Base-by-base conservation (phyloP, 2,888 invertebrate species). In the Galerucella calmariensis region DNA sequence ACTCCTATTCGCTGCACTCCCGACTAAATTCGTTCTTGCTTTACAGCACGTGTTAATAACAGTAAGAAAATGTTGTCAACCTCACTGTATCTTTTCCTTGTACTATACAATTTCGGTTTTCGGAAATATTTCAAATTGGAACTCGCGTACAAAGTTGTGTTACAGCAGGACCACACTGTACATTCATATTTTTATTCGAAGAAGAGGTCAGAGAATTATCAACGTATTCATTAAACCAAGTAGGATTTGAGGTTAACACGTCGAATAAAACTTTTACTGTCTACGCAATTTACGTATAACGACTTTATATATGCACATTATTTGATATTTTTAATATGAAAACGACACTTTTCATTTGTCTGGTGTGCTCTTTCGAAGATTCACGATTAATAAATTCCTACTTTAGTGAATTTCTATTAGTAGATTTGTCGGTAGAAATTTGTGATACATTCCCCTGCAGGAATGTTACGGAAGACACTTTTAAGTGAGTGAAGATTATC, bases 181-280 rank as follows among this genome's bases (percentile, higher is more conserved):
- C 9, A 4, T 11, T 48, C 14, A 14, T 48, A 62, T 62, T n/a
- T n/a, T n/a, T 35, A 62, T 14, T 41, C 35, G 10, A 16, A 16
- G 61, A 70, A 62, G 58, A 70, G 63, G 69, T 63, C 63, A 63
- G 61, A 63, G 63, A 70, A 63, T 70, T 41, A 41, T 51, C 44
- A 69, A 66, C 62, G 72, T 67, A 61, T 61, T 35, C 62, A 67
- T 70, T 70, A 56, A 69, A 53, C 44, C 74, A 77, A 77, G 75
- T 77, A 75, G 77, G 77, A 62, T 77, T 74, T 71, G 72, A 77
- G 77, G 77, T 77, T 77, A 77, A 75, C 58, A 44, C 20, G 12
- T 41, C 14, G 24, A 70, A 59, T 62, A 48, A 48, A 70, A 59
- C 46, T 44, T 27, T 51, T 48, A 70, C 70, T 46, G 51, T 35